phyloP scores from a whole-genome alignment of 2,888 invertebrate genomes.

The Stomorhina lunata region DNA sequence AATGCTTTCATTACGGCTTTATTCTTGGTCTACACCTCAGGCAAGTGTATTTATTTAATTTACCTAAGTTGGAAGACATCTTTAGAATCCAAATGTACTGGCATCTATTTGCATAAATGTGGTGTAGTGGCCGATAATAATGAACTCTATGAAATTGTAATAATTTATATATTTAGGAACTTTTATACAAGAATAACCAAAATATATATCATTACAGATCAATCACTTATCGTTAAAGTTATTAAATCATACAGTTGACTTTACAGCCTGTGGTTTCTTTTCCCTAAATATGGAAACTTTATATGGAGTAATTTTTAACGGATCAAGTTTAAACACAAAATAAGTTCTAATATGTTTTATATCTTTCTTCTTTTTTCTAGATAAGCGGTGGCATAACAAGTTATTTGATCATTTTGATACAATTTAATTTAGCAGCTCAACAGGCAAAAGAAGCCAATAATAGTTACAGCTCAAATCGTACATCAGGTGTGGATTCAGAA shows the following conservation, averaged over 20 bases:
- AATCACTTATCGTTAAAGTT: slow-evolving; percentile 79
- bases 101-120: slow-evolving; percentile 79
- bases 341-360: not conserved
- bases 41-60: slow-evolving; percentile 79
- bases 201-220: slow-evolving; percentile 66
- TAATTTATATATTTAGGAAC: not conserved
- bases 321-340: not conserved
- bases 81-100: slow-evolving; percentile 78
- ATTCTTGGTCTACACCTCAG: slow-evolving; percentile 76
- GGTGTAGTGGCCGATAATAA: slow-evolving; percentile 78
- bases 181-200: not conserved
- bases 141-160: slow-evolving; percentile 78
- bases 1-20: slow-evolving; percentile 75
- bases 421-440: slow-evolving; percentile 79
- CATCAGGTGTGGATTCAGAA: slow-evolving; percentile 59
- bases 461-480: slow-evolving; percentile 67
- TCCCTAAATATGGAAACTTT: slow-evolving; percentile 80
- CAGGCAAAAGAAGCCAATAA: slow-evolving; percentile 75
- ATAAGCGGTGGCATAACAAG: slow-evolving; percentile 79
- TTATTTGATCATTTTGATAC: slow-evolving; percentile 79
- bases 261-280: slow-evolving; percentile 80
- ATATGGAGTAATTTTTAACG: slow-evolving; percentile 74
- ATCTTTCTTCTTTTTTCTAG: slow-evolving; percentile 59
- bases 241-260: slow-evolving; percentile 79
- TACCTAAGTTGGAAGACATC: slow-evolving; percentile 79